Conservation (phyloP, 2,888 invertebrate species). For the Oxystoma pomonae region DNA sequence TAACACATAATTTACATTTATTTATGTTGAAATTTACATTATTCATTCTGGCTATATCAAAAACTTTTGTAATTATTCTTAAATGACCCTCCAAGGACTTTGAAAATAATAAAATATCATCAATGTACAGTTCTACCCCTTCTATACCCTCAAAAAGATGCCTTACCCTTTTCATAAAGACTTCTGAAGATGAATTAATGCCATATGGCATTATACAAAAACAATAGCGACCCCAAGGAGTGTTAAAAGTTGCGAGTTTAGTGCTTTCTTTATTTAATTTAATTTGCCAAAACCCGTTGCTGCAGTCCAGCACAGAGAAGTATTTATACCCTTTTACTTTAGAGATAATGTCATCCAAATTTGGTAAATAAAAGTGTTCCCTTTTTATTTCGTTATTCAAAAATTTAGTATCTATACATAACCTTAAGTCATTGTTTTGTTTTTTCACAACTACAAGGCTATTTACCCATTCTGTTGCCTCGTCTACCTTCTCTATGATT, state of each 20-base stretch:
- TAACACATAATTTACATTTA: neutral
- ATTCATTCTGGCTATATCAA: no score
- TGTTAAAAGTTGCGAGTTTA: neutral
- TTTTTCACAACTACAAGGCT: conserved; percentile 7
- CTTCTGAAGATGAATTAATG: neutral
- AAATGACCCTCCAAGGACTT: neutral
- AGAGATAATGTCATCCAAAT: neutral
- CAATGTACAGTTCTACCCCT: neutral
- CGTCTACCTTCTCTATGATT: neutral
- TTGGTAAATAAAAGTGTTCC: conserved; percentile 7
- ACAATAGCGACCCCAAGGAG: neutral
- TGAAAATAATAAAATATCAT: neutral
- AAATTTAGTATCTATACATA: conserved; percentile 6
- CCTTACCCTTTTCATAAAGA: neutral
- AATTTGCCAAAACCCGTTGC: neutral
- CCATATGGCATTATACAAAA: neutral
- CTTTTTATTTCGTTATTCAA: conserved; percentile 7
- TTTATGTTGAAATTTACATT: no score
- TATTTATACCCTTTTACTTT: neutral
- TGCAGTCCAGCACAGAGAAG: neutral
- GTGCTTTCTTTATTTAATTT: neutral
- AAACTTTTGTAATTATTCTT: neutral
- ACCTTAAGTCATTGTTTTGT: conserved; percentile 6
- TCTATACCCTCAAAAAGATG: neutral
- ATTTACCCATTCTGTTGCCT: conserved; percentile 10